Evolutionary conservation across 2,888 invertebrate genomes (phyloP).

Genomic region (Drosophila diplacantha): DNA sequence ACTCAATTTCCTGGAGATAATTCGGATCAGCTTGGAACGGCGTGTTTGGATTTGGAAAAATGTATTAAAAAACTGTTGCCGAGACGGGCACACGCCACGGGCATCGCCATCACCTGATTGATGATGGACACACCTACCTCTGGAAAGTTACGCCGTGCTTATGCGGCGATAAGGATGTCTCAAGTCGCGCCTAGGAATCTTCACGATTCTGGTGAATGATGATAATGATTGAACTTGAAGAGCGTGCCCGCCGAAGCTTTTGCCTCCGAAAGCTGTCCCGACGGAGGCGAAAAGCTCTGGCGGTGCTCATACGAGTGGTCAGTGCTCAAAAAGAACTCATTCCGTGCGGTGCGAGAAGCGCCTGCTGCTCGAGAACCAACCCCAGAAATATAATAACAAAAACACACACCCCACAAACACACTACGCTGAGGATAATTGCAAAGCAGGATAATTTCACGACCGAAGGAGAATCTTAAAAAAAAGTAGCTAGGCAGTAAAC

Average conservation of each 20-base stretch:
- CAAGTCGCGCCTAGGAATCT: conserved; percentile 28
- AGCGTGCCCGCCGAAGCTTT: conserved; percentile 24
- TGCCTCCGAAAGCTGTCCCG: conserved; percentile 43
- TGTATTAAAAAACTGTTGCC: conserved; percentile 31
- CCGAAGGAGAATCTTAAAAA: conserved; percentile 1
- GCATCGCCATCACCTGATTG: conserved; percentile 38
- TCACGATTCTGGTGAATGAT: conserved; percentile 8
- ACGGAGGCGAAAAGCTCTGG: conserved; percentile 58
- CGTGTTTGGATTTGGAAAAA: conserved; percentile 24
- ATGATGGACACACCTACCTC: conserved; percentile 39
- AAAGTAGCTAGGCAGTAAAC: neutral
- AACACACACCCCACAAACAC: conserved; percentile 22
- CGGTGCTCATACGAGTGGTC: conserved; percentile 30
- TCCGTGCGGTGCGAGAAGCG: conserved; percentile 57
- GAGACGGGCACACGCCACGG: conserved; percentile 41
- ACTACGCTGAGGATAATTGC: conserved; percentile 51
- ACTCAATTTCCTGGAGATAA: conserved; percentile 23
- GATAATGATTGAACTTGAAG: conserved; percentile 48
- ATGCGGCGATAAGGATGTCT: conserved; percentile 30
- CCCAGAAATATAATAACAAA: conserved; percentile 36
- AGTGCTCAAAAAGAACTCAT: conserved; percentile 66
- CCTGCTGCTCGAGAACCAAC: conserved; percentile 45
- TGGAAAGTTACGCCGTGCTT: conserved; percentile 41
- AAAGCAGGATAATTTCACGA: conserved; percentile 22
- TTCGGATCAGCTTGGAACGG: conserved; percentile 29